Evolutionary conservation across 2,888 invertebrate species (phyloP), one percentile per base, ranked within the genome.

Genomic region (Macroteleia sp.): DNA sequence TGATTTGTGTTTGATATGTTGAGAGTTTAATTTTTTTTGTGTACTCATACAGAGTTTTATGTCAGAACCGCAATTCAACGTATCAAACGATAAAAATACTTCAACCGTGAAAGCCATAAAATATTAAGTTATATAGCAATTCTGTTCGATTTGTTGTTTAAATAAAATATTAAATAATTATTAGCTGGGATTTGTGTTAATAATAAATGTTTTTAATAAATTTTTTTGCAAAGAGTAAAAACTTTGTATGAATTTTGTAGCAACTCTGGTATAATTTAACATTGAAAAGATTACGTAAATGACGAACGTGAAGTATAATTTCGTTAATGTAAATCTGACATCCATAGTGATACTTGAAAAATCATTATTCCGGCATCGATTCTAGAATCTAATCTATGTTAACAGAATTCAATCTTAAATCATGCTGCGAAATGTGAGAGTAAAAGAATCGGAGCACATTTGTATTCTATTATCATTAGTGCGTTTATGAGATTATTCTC

Each of bases 381-480:
- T 34, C n/a, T 10, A 46, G 12, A 46, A 61, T 62, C 41, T 20
- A 62, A 61, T 61, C 36, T 36, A 30, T 34, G 22, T 32, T 44
- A 57, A 57, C 19, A 17, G 25, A 46, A 59, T 25, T 59, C 34
- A 34, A 46, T 46, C 22, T 34, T 36, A 59, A 59, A 36, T 59
- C 25, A 34, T 46, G 19, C 48, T 30, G 10, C 34, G 41, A 39
- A 41, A 50, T n/a, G 48, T 16, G 48, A 41, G 22, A 50, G 50
- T 41, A 41, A 62, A 50, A 62, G 36, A 50, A 50, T 41, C 41
- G 9, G 30, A 50, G 30, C 50, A 50, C 41, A 30, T 50, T 62
- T 62, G 62, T 62, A 62, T 50, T 62, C 50, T 50, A 41, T 41
- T 30, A 41, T 2, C 20, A 50, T 62, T 39, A 19, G 30, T 50